Base-by-base conservation (phyloP, 2,888 invertebrate genomes). In the Orthosia gothica region DNA sequence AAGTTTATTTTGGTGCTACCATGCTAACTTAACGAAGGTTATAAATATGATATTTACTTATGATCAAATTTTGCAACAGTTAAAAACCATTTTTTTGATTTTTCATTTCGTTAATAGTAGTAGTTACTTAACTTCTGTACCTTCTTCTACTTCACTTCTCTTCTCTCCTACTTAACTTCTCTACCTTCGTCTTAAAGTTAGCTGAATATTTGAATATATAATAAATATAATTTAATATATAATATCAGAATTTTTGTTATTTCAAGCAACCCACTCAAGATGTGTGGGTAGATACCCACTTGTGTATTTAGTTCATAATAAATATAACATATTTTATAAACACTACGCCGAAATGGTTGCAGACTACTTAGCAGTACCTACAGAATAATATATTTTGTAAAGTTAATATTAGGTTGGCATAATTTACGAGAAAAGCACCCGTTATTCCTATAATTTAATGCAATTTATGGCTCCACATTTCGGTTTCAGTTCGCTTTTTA, bases 381-480 rank as follows among this genome's bases (percentile, higher is more conserved):
- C 45, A 57, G 23, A 58, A 79, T 66, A 76, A 76, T 45, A 57
- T 45, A 70, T 66, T 82, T 23, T 5, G 12, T 55, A 50, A 63
- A 47, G 49, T 63, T 67, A 79, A 26, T 58, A 76, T 70, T 68
- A 23, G 20, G 52, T 20, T 58, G 26, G 20, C 20, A 52, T 20
- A 52, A 57, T 40, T 64, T 82, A 15, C 12, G 45, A 67, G 58
- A 70, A 55, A 64, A 55, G n/a, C 68, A 57, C 52, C 58, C 70
- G 45, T 63, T 70, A 55, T 59, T 63, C 57, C 32, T 65, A 18
- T 62, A 65, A 83, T 81, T 68, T 55, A 32, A 70, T 74, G 70
- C 67, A 64, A 74, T 74, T 67, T 79, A 74, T 74, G 47, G 52
- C 52, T 52, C 32, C 79, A 82, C 40, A 75, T 76, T 67, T 54